These are phyloP conservation scores for Danaus melanippus DNA, from an alignment of 1,140 invertebrate genomes.

Conservation along the genomic window DNA sequence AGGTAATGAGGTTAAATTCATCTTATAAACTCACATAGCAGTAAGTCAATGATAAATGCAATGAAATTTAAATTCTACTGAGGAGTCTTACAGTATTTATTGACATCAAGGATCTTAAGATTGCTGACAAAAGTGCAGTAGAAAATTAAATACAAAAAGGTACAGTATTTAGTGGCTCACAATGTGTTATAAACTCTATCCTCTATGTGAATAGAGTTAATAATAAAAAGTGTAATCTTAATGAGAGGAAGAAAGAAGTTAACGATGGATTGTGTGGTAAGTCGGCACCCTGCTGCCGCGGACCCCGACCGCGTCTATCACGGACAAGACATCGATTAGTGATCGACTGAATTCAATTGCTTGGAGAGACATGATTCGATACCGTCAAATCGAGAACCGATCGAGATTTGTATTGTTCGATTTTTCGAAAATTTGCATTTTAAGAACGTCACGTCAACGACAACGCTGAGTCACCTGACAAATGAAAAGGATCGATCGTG, in stretches of 20 bases:
- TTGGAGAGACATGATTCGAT: conserved; percentile 63
- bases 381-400: conserved; percentile 61
- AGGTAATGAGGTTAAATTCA: conserved; percentile 71
- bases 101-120: conserved; percentile 28
- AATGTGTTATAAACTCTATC: conserved; percentile 48
- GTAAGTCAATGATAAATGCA: conserved; percentile 26
- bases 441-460: conserved; percentile 67
- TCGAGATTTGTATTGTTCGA: conserved; percentile 66
- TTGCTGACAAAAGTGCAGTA: conserved; percentile 67
- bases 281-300: conserved; percentile 70
- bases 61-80: conserved; percentile 43
- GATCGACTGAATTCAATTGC: conserved; percentile 72
- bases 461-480: conserved; percentile 69
- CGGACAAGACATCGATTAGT: conserved; percentile 72
- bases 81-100: conserved; percentile 42
- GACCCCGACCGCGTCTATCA: conserved; percentile 66
- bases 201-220: conserved; percentile 42
- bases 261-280: conserved; percentile 73
- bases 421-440: conserved; percentile 72
- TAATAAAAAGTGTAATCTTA: conserved; percentile 49
- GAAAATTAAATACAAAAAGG: conserved; percentile 66
- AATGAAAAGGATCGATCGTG: conserved; percentile 61
- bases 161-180: conserved; percentile 48
- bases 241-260: conserved; percentile 71
- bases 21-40: conserved; percentile 32